phyloP scores from a whole-genome alignment of 1,140 invertebrate species.

The Halesus radiatus region DNA sequence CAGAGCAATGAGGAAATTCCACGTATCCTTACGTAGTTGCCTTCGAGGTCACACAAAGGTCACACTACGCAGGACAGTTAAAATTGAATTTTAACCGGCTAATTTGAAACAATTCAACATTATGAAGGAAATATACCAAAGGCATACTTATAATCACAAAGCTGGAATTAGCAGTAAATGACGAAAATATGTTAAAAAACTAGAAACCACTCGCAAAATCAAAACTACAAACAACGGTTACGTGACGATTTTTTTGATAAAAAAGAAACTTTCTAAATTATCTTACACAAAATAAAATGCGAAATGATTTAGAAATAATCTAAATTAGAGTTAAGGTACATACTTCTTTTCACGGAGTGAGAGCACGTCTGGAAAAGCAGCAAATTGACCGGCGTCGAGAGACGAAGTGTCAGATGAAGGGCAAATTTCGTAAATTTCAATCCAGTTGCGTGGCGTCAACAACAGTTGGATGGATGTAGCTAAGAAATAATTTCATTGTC shows the following conservation, averaged over 20 bases:
- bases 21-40: slow-evolving; percentile 8
- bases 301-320: not conserved
- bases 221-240: too few species aligned
- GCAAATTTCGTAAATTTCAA: slow-evolving; percentile 35
- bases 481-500: too few species aligned
- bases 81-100: too few species aligned
- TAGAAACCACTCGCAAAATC: too few species aligned
- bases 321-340: slow-evolving; percentile 7
- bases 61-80: not conserved
- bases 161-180: too few species aligned
- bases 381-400: slow-evolving; percentile 38
- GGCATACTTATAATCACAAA: too few species aligned
- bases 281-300: not conserved
- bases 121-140: too few species aligned
- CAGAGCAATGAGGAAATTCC: not conserved
- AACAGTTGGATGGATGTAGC: not conserved
- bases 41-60: slow-evolving; percentile 44
- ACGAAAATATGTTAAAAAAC: too few species aligned
- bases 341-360: not conserved
- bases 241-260: too few species aligned
- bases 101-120: too few species aligned
- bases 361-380: slow-evolving; percentile 12
- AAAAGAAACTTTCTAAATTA: too few species aligned
- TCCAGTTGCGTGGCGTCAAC: not conserved
- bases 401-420: slow-evolving; percentile 50